A percentile compares a stretch with the other conserved stretches of the same genome.
Conservation (phyloP, 2,113 vertebrate genomes). For the Lepidothrix coronata region DNA sequence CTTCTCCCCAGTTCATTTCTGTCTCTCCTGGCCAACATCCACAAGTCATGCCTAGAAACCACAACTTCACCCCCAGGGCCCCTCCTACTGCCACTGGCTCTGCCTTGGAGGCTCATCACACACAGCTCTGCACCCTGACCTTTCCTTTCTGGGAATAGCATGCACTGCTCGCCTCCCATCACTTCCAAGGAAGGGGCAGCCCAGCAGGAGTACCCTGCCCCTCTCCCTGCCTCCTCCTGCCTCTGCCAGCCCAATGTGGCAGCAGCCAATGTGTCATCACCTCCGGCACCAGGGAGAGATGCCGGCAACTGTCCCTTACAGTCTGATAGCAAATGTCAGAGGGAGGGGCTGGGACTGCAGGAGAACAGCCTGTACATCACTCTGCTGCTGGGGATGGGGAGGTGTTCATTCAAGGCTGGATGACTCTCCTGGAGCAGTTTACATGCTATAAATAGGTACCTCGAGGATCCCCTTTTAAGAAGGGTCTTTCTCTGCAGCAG, state of each 20-base stretch:
- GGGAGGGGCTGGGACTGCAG: neutral
- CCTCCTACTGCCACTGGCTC: neutral
- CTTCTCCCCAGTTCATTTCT: neutral
- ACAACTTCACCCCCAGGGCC: neutral
- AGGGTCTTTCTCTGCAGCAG: neutral
- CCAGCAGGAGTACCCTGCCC: neutral
- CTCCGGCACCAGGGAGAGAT: neutral
- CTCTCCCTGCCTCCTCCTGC: neutral
- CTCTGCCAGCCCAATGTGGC: neutral
- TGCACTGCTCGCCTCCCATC: neutral
- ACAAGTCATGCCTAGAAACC: neutral
- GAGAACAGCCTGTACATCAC: neutral
- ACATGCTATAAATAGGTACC: neutral
- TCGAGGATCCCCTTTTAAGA: neutral
- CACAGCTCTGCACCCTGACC: neutral
- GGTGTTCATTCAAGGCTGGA: neutral
- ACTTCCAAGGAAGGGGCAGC: neutral
- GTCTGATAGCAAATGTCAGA: neutral
- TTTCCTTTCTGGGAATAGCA: neutral
- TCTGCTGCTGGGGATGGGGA: neutral
- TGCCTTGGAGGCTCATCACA: neutral
- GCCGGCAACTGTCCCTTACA: neutral
- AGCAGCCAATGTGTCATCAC: neutral
- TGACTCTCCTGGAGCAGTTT: neutral
- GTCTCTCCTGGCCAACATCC: neutral